Base-by-base conservation (phyloP, 2,113 vertebrate genomes). In the Sula dactylatra region DNA sequence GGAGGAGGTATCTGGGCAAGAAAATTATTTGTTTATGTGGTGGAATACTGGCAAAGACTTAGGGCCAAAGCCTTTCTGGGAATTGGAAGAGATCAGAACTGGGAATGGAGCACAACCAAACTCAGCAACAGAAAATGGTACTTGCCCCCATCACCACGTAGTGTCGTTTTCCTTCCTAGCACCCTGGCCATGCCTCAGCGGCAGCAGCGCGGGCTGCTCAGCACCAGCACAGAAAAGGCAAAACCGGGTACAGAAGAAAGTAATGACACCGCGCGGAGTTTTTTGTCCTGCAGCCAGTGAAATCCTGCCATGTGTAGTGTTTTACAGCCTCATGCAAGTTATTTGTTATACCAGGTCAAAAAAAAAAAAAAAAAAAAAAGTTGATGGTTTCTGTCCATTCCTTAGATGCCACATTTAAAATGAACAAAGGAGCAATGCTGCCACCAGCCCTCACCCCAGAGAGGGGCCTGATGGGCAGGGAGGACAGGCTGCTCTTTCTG, bases 401-500 rank as follows among this genome's bases (percentile, higher is more conserved):
- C 73, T 91, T 1, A 45, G 69, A 91, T 91, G 81, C 78, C 87
- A 70, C 16, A 1, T 40, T 86, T 54, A 13, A 79, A 84, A 78
- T 6, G 47, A 96, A 71, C 56, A 59, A 86, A 95, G 77, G 86
- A 96, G 81, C 89, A 59, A 86, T 70, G 86, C 94, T 93, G 79
- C 85, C 86, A 80, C 86, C 88, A 84, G 59, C 73, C 52, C 95
- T 84, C 58, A 21, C 66, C 54, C 66, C 54, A 29, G 52, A 65
- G 24, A 82, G 38, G 20, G 80, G 70, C 38, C 12, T 34, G 55
- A 16, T 29, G 54, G 56, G 69, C 52, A 42, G 64, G 55, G 58
- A 85, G 85, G 66, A 88, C 70, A 36, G 49, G 29, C 29, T 34
- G 31, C 58, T 66, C 38, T 61, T 65, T 25, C 88, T 50, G 66